Evolutionary conservation across 2,113 vertebrate genomes (phyloP).

Genomic region (Pholis gunnellus): DNA sequence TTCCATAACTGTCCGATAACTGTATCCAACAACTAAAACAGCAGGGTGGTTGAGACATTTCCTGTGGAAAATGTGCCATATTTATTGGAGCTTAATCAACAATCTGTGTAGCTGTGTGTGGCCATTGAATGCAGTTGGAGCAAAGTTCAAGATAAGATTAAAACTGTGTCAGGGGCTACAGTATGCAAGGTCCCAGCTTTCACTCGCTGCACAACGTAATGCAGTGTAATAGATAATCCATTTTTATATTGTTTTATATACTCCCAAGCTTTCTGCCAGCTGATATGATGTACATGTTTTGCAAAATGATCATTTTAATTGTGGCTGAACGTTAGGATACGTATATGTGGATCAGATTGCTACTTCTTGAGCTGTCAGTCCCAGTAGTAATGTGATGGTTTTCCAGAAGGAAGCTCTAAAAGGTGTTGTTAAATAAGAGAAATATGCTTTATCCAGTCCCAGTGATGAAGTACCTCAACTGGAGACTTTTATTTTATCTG

Average conservation of each 20-base stretch:
- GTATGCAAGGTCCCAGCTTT: not conserved
- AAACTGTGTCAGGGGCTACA: conserved; percentile 58
- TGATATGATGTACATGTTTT: not conserved
- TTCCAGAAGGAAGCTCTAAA: not conserved
- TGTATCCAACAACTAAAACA: not conserved
- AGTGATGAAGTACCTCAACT: not conserved
- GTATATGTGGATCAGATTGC: not conserved
- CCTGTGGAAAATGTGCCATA: not conserved
- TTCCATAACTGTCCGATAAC: not conserved
- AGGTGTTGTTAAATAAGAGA: not conserved
- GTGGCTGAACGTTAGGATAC: not conserved
- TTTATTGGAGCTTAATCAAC: not conserved
- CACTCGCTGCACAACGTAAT: not conserved
- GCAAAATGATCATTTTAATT: not conserved
- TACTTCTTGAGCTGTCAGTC: not conserved
- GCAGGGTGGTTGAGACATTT: not conserved
- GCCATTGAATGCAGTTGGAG: conserved; percentile 9
- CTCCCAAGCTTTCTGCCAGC: not conserved
- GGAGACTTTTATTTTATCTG: not conserved
- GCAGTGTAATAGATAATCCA: not conserved
- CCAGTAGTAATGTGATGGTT: not conserved
- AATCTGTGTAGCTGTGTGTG: not conserved
- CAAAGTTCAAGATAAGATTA: conserved; percentile 66
- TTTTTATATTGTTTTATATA: not conserved
- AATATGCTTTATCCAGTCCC: not conserved